Percentiles rank a stretch among this genome's conserved stretches.
Conservation (phyloP, 2,797 vertebrate species). For the Tenualosa thibaudeaui region DNA sequence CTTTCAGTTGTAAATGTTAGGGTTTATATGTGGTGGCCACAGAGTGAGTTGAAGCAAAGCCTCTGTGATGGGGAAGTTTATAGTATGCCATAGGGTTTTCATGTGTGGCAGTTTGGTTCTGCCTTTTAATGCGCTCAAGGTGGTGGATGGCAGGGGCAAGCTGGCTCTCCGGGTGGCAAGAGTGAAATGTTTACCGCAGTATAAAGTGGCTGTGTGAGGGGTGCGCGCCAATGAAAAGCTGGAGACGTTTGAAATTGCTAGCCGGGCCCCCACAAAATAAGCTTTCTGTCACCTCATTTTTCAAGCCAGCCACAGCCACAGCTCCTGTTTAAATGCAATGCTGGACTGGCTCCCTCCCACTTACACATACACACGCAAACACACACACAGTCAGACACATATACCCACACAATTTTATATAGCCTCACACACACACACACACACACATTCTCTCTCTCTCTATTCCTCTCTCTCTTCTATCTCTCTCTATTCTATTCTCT, state of each 20-base stretch:
- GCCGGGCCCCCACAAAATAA: slow-evolving; percentile 62
- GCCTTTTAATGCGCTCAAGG: not conserved
- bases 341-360: slow-evolving; percentile 12
- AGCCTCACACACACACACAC: not conserved
- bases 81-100: not conserved
- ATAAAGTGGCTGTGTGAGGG: slow-evolving; percentile 5
- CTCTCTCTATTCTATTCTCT: not conserved
- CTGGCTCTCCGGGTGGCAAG: not conserved
- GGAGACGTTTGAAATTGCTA: slow-evolving; percentile 66
- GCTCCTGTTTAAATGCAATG: slow-evolving; percentile 12
- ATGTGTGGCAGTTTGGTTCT: not conserved
- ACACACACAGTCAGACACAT: slow-evolving; percentile 40
- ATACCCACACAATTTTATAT: not conserved
- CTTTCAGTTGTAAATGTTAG: not conserved
- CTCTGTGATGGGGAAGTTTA: not conserved
- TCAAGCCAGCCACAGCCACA: slow-evolving; percentile 43
- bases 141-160: not conserved
- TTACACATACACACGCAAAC: slow-evolving; percentile 27
- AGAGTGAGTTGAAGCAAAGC: not conserved
- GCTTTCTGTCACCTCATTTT: slow-evolving; percentile 69
- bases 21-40: not conserved
- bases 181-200: slow-evolving; percentile 37
- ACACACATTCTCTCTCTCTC: not conserved
- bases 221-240: slow-evolving; percentile 63
- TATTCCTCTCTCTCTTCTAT: not conserved